Conservation (phyloP, 2,797 vertebrate species). For the Scarus forsteni region DNA sequence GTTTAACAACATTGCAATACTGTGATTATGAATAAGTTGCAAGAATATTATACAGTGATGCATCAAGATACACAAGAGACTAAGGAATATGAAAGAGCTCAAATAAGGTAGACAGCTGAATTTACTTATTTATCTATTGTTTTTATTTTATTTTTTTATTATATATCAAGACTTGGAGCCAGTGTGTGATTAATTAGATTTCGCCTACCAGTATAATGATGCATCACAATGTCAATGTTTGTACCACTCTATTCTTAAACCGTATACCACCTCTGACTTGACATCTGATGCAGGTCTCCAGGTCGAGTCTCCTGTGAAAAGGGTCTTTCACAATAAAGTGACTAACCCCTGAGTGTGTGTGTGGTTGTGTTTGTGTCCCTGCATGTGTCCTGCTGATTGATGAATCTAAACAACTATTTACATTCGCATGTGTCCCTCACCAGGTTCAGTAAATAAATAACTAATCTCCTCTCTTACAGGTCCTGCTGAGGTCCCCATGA, state of each 20-base stretch:
- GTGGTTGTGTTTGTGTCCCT: conserved; percentile 37
- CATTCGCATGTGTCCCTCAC: conserved; percentile 11
- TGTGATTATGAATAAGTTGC: too few relatives aligned
- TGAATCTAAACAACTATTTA: conserved; percentile 40
- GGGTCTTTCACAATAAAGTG: neutral
- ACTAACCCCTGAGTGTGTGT: conserved; percentile 10
- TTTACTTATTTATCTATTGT: too few relatives aligned
- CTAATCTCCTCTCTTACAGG: conserved; percentile 76
- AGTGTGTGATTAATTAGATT: too few relatives aligned
- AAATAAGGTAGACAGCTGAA: too few relatives aligned
- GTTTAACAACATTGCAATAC: too few relatives aligned
- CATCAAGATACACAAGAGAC: too few relatives aligned
- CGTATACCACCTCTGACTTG: neutral
- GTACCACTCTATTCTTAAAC: neutral
- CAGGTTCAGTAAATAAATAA: conserved; percentile 53
- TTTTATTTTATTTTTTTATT: too few relatives aligned
- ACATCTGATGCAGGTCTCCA: neutral
- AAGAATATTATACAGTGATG: too few relatives aligned
- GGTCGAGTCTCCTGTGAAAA: neutral
- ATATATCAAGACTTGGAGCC: too few relatives aligned
- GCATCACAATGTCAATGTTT: too few relatives aligned
- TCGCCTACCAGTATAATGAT: too few relatives aligned
- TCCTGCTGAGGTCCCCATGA: conserved; percentile 98
- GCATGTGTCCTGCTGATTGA: conserved; percentile 45
- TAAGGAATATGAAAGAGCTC: too few relatives aligned